Evolutionary conservation across 2,113 vertebrate species (phyloP), one percentile per base, ranked within the genome.

Genomic region (Catagonus wagneri): DNA sequence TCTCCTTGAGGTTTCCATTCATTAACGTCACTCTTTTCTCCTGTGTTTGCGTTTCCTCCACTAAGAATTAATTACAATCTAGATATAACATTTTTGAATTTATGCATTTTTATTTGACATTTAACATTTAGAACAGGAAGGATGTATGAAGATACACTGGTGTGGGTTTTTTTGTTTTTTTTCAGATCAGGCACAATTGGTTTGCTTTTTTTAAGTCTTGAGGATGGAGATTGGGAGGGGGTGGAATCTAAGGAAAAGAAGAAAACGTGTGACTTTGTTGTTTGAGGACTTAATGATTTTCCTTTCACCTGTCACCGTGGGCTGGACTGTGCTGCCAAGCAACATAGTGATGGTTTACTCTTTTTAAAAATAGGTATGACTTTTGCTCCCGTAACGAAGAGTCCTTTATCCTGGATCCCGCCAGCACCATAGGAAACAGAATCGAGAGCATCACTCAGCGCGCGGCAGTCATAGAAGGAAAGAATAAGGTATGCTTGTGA

Each of bases 381-480:
- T 97, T 98, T 97, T 98, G 98, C 93, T 97, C 97, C 88, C 93
- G 61, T 23, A 97, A 89, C 0, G 97, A 98, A 83, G 98, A 98
- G 81, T 65, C 98, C 95, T 97, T 97, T 81, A 15, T 95, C 75
- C n/a, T 98, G 98, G 97, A 96, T 97, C 12, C 97, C 96, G 97
- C 96, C 96, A 99, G 98, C 93, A 98, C 97, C 56, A 2, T 97
- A 94, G 98, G 99, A 98, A 99, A 99, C 98, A 99, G 97, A 98
- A 99, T 99, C 97, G 99, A 99, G 97, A 99, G 99, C 98, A 98
- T 99, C 98, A 98, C 97, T 78, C 98, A 99, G 96, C 98, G 99
- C 96, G 98, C 97, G 0, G 99, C 99, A 98, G 95, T 99, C 63
- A 99, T 99, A 96, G 99, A 99, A 96, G 99, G 99, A 90, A 99